Evolutionary conservation across 2,797 vertebrate genomes (phyloP).

Genomic region (Sebastes reedi): DNA sequence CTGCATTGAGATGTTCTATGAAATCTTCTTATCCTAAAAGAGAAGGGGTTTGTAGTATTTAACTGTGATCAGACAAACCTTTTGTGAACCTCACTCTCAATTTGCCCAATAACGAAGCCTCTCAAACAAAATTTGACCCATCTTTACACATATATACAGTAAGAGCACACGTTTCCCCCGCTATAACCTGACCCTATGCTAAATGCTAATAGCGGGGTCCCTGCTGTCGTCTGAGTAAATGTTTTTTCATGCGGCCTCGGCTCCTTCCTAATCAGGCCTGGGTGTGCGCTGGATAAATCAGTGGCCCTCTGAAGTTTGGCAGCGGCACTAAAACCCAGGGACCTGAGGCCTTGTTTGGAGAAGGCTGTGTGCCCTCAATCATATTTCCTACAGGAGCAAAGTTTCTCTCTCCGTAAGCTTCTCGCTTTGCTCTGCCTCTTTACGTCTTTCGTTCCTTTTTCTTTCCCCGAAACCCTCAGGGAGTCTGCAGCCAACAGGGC

Average conservation of each 20-base stretch:
- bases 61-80: background rate
- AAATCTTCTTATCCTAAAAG: background rate
- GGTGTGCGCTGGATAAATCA: constrained; percentile 80
- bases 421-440: constrained; percentile 43
- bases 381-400: constrained; percentile 75
- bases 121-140: background rate
- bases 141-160: constrained; percentile 21
- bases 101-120: background rate
- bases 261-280: constrained; percentile 75
- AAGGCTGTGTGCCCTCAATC: constrained; percentile 74
- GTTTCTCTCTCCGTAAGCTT: constrained; percentile 47
- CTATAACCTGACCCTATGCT: constrained; percentile 15
- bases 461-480: constrained; percentile 49
- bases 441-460: constrained; percentile 58
- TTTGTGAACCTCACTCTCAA: background rate
- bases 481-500: constrained; percentile 71
- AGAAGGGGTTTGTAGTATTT: background rate
- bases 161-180: background rate
- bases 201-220: constrained; percentile 48
- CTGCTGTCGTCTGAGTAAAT: constrained; percentile 72
- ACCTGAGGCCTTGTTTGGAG: constrained; percentile 74
- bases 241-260: constrained; percentile 74
- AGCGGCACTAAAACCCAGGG: constrained; percentile 77
- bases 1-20: no score
- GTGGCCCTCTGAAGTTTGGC: constrained; percentile 79